These are phyloP conservation scores for Cranoglanis bouderius DNA, from an alignment of 2,113 vertebrate genomes.

Conservation along the genomic window DNA sequence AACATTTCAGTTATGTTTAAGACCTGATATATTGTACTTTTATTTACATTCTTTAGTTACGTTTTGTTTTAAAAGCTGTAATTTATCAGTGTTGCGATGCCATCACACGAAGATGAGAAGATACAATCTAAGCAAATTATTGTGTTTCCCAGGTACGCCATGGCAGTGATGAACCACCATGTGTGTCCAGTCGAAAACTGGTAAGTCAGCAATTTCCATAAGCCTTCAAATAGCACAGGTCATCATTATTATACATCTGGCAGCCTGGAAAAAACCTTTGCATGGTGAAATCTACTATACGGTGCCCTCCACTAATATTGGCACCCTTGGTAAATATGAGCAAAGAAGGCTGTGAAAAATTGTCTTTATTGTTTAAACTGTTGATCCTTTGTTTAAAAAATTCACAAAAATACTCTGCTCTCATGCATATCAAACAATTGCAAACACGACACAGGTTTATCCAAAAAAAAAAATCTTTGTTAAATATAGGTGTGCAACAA, in stretches of 20 bases:
- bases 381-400: no score
- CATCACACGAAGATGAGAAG: neutral
- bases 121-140: neutral
- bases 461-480: no score
- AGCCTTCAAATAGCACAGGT: neutral
- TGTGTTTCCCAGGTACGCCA: constrained; percentile 79
- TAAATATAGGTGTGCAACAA: no score
- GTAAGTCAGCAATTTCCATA: constrained; percentile 65
- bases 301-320: no score
- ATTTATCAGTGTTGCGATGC: neutral
- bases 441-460: no score
- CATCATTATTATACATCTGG: neutral
- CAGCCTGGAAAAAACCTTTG: neutral
- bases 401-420: no score
- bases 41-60: neutral
- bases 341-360: no score
- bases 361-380: no score
- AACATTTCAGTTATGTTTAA: neutral
- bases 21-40: neutral
- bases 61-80: neutral
- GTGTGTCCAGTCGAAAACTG: constrained; percentile 94
- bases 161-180: constrained; percentile 94
- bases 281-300: neutral
- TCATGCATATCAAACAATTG: no score
- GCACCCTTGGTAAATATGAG: no score